phyloP scores from a whole-genome alignment of 1,140 invertebrate genomes.

The Choristoneura fumiferana region DNA sequence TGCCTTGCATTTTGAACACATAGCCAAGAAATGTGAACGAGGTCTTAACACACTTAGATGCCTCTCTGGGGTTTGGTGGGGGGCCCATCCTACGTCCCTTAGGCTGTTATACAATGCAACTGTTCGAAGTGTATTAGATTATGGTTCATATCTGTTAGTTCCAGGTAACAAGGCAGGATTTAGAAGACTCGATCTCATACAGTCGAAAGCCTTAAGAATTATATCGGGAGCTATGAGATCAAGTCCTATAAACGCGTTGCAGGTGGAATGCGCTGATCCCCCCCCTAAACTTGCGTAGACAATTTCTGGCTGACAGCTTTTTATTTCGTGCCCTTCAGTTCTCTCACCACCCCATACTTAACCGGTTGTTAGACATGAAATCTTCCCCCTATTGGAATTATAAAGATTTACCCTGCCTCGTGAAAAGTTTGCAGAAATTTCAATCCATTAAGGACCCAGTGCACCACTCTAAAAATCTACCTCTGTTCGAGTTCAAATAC shows the following conservation, averaged over 20 bases:
- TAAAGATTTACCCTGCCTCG: neutral
- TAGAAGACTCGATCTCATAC: too few relatives aligned
- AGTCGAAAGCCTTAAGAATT: neutral
- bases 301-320: neutral
- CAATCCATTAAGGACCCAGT: neutral
- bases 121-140: too few relatives aligned
- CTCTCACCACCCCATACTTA: neutral
- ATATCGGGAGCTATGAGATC: too few relatives aligned
- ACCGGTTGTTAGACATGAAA: neutral
- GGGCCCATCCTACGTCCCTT: neutral
- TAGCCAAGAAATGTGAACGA: neutral
- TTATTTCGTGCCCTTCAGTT: too few relatives aligned
- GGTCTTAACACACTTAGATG: too few relatives aligned
- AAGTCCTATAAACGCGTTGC: too few relatives aligned
- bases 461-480: neutral
- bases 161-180: too few relatives aligned
- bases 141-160: neutral
- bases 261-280: too few relatives aligned
- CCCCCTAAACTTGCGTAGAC: too few relatives aligned
- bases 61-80: too few relatives aligned
- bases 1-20: neutral
- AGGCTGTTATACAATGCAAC: neutral
- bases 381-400: too few relatives aligned
- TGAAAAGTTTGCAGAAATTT: neutral
- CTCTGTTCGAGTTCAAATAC: neutral